A percentile compares a stretch with the other conserved stretches of the same genome.
phyloP scores from a whole-genome alignment of 1,140 invertebrate species.

The Spodoptera litura region DNA sequence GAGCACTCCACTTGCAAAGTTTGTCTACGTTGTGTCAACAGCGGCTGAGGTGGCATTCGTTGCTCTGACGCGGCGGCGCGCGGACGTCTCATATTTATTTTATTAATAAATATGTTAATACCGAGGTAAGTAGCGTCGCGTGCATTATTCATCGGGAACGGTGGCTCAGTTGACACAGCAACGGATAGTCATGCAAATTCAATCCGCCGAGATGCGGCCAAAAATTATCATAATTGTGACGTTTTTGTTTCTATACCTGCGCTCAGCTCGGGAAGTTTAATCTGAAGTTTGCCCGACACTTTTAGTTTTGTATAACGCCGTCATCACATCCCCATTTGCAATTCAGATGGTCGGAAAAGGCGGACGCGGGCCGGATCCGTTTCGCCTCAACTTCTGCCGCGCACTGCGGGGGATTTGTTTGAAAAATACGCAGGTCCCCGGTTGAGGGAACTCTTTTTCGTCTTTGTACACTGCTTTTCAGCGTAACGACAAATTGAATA shows the following conservation, averaged over 20 bases:
- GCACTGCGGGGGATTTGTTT: conserved; percentile 70
- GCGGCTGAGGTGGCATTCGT: conserved; percentile 61
- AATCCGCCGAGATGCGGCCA: conserved; percentile 78
- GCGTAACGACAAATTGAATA: conserved; percentile 73
- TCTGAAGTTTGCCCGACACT: conserved; percentile 83
- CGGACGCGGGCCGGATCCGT: conserved; percentile 68
- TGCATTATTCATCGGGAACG: conserved; percentile 82
- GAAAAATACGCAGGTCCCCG: conserved; percentile 76
- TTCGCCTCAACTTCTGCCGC: conserved; percentile 71
- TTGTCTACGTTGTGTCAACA: conserved; percentile 76
- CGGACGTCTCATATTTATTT: conserved; percentile 83
- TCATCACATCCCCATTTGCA: conserved; percentile 81
- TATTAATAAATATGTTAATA: conserved; percentile 86
- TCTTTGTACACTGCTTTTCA: conserved; percentile 63
- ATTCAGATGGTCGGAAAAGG: conserved; percentile 82
- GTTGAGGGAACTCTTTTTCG: conserved; percentile 60
- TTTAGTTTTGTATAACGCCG: conserved; percentile 83
- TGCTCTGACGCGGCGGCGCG: conserved; percentile 57
- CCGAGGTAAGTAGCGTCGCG: conserved; percentile 77
- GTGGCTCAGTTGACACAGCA: conserved; percentile 82
- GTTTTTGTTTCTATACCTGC: conserved; percentile 85
- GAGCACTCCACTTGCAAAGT: conserved; percentile 68
- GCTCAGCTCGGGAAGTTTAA: conserved; percentile 74
- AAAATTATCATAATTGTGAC: conserved; percentile 84
- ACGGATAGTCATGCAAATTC: conserved; percentile 84